These are phyloP conservation scores for Drosophila chauvacae DNA, from an alignment of 1,140 invertebrate species.

Conservation along the genomic window DNA sequence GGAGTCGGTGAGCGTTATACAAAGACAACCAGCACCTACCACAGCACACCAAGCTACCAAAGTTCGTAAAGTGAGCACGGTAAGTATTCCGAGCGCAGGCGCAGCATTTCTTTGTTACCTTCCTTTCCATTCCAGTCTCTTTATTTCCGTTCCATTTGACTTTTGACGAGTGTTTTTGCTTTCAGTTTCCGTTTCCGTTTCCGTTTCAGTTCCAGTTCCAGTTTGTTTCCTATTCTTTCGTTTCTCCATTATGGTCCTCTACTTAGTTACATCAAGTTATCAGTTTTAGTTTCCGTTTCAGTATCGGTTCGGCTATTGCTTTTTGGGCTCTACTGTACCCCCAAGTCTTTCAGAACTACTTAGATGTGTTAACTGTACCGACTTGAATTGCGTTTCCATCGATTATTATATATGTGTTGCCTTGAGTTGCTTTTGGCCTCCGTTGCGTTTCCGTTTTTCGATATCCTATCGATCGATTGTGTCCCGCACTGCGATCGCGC, in stretches of 20 bases:
- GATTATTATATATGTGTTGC: constrained; percentile 30
- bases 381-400: constrained; percentile 18
- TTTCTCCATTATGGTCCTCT: constrained; percentile 25
- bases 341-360: constrained; percentile 9
- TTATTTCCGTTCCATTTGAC: constrained; percentile 27
- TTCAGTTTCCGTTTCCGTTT: constrained; percentile 23
- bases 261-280: constrained; percentile 9
- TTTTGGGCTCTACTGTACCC: constrained; percentile 42
- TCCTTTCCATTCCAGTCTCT: constrained; percentile 52
- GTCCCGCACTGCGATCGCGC: constrained; percentile 9
- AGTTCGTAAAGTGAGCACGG: constrained; percentile 95
- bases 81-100: constrained; percentile 87
- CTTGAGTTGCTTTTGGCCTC: constrained; percentile 47
- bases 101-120: constrained; percentile 64
- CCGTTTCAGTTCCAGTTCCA: background rate
- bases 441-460: constrained; percentile 27
- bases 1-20: constrained; percentile 93
- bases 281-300: constrained; percentile 14
- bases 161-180: constrained; percentile 36
- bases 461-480: constrained; percentile 2
- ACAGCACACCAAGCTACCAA: constrained; percentile 87
- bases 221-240: background rate
- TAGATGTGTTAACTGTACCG: constrained; percentile 18
- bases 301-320: constrained; percentile 40
- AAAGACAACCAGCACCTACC: constrained; percentile 87